Percentiles rank a stretch among this genome's conserved stretches.
phyloP scores from a whole-genome alignment of 2,113 vertebrate genomes.

The Rhadina sibilatrix region DNA sequence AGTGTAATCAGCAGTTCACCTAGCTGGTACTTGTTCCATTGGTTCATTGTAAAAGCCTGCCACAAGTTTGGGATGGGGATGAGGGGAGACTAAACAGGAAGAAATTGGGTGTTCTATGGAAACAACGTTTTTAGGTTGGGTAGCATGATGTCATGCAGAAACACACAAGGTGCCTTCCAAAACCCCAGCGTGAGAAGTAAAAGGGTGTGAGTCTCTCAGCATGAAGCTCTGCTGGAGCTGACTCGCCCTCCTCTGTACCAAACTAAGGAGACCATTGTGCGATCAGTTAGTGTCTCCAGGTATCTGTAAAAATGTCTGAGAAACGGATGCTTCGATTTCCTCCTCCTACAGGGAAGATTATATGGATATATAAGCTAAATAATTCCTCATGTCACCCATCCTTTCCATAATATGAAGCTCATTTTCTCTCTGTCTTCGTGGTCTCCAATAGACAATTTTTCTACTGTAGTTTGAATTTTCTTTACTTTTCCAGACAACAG shows the following conservation, averaged over 20 bases:
- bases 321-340: not conserved
- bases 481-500: not conserved
- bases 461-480: not conserved
- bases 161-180: not conserved
- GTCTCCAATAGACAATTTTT: not conserved
- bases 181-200: not conserved
- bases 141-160: not conserved
- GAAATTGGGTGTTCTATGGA: not conserved
- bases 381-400: not conserved
- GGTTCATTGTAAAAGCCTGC: not conserved
- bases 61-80: not conserved
- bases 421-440: not conserved
- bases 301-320: not conserved
- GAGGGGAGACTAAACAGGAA: constrained; percentile 14
- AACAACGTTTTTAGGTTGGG: not conserved
- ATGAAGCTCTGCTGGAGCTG: not conserved
- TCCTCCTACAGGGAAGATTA: not conserved
- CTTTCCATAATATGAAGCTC: not conserved
- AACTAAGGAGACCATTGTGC: not conserved
- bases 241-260: not conserved
- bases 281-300: not conserved
- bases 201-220: not conserved
- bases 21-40: not conserved
- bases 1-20: not conserved
- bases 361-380: not conserved